Evolutionary conservation across 2,113 vertebrate genomes (phyloP), one percentile per base, ranked within the genome.

Genomic region (Semicossyphus pulcher): DNA sequence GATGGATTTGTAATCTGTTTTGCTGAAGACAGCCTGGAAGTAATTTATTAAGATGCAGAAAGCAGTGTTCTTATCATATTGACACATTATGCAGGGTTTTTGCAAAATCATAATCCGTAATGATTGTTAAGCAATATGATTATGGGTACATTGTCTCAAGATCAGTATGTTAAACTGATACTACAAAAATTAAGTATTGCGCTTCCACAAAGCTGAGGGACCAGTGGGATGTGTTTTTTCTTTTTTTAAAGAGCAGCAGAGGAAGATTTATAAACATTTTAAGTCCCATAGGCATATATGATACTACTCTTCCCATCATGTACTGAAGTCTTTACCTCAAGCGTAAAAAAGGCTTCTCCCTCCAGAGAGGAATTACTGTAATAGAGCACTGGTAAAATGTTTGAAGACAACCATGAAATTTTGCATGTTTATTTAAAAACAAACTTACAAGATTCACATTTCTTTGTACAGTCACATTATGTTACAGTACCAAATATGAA

Each of bases 341-440:
- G n/a, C n/a, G n/a, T n/a, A n/a, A n/a, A n/a, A n/a, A n/a, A n/a
- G 52, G 23, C 32, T 39, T 28, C 28, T 7, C 1, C 20, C 7
- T 5, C 16, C 16, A 57, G n/a, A 41, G 1, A 42, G 6, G 16
- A 47, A 32, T 31, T 16, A 31, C 5, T 37, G 20, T 3, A 0
- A 20, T 8, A 32, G 3, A 20, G 5, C 23, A 59, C 37, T 41
- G 14, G 15, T 16, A 6, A 6, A 41, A 25, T 12, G 20, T 20
- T 14, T n/a, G 3, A 23, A 23, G n/a, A 14, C 29, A 57, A 81
- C 53, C 37, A 52, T 45, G 5, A 14, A 57, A 57, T 48, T 62
- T 67, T 71, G 21, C 36, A 72, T 64, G 15, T 87, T 91, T 89
- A 90, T 89, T 88, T 64, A 78, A 86, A 86, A 82, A 72, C 57